Evolutionary conservation across 2,113 vertebrate genomes (phyloP).

Genomic region (Micronycteris hirsuta): DNA sequence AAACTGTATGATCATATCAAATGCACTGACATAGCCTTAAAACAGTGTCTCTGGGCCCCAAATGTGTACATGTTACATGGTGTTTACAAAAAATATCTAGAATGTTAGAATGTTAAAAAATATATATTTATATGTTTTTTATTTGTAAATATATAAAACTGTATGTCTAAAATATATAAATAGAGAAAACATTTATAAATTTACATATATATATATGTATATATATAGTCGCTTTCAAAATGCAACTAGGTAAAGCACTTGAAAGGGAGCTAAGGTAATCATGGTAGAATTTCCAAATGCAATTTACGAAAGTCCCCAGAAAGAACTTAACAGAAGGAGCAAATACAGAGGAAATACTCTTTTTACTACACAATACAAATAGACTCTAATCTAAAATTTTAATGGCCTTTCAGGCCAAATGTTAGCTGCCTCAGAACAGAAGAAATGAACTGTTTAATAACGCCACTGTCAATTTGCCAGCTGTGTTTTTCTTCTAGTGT

Average conservation of each 20-base stretch:
- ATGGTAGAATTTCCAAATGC: slow-evolving; percentile 36
- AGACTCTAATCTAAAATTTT: slow-evolving; percentile 67
- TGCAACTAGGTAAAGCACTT: slow-evolving; percentile 26
- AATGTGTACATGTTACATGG: background rate
- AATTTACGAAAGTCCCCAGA: slow-evolving; percentile 36
- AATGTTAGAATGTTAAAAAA: background rate
- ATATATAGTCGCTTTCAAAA: slow-evolving; percentile 5
- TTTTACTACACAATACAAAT: slow-evolving; percentile 65
- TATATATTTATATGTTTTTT: no score
- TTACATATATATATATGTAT: background rate
- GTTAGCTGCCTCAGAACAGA: slow-evolving; percentile 68
- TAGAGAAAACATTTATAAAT: no score
- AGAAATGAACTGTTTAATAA: slow-evolving; percentile 70
- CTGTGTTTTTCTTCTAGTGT: slow-evolving; percentile 55
- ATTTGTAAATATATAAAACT: no score
- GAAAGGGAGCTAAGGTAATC: slow-evolving; percentile 40
- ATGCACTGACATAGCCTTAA: background rate
- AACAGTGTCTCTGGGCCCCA: background rate
- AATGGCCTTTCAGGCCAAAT: slow-evolving; percentile 70
- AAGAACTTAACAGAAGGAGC: slow-evolving; percentile 62
- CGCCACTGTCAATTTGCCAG: slow-evolving; percentile 65
- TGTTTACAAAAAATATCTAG: background rate
- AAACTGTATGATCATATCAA: slow-evolving; percentile 2
- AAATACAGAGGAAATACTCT: slow-evolving; percentile 56
- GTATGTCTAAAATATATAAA: no score